Percentiles rank a stretch among this genome's conserved stretches.
Evolutionary conservation across 1,140 invertebrate genomes (phyloP).

Genomic region (Spodoptera litura): DNA sequence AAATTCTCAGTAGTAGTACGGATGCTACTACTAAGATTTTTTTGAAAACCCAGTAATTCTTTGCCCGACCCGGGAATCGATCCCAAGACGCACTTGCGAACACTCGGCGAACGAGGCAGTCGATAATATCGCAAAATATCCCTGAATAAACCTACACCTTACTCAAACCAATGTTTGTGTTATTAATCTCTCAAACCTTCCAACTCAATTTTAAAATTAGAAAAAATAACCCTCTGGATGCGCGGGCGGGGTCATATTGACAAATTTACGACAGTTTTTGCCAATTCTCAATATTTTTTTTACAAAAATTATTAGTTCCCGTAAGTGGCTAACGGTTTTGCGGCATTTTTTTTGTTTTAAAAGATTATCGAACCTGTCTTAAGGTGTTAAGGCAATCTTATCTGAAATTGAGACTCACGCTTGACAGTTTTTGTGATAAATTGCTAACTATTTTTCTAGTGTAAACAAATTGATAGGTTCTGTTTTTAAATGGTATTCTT

Average conservation of each 20-base stretch:
- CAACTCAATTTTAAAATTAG: background rate
- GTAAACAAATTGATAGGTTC: constrained; percentile 10
- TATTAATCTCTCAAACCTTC: constrained; percentile 15
- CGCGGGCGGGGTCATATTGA: constrained; percentile 64
- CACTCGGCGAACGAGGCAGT: too few species aligned
- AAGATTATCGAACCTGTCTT: constrained; percentile 66
- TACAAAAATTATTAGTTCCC: constrained; percentile 64
- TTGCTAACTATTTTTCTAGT: constrained; percentile 25
- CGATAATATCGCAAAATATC: too few species aligned
- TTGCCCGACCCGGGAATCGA: too few species aligned
- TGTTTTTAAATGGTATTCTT: background rate
- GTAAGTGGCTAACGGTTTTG: constrained; percentile 61
- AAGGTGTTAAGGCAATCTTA: constrained; percentile 70
- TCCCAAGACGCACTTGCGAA: too few species aligned
- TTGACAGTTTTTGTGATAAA: constrained; percentile 42
- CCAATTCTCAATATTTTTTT: constrained; percentile 53
- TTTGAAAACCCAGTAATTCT: too few species aligned
- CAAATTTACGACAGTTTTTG: constrained; percentile 80
- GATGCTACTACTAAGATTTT: too few species aligned
- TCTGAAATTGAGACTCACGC: constrained; percentile 17
- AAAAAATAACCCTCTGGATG: constrained; percentile 43
- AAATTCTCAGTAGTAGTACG: too few species aligned
- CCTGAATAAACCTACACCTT: background rate
- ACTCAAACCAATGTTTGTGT: background rate
- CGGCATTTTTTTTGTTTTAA: constrained; percentile 52